A percentile compares a stretch with the other conserved stretches of the same genome.
Evolutionary conservation across 92 coral and sea anemone genomes (phyloP).

Genomic region (Porites divaricata): DNA sequence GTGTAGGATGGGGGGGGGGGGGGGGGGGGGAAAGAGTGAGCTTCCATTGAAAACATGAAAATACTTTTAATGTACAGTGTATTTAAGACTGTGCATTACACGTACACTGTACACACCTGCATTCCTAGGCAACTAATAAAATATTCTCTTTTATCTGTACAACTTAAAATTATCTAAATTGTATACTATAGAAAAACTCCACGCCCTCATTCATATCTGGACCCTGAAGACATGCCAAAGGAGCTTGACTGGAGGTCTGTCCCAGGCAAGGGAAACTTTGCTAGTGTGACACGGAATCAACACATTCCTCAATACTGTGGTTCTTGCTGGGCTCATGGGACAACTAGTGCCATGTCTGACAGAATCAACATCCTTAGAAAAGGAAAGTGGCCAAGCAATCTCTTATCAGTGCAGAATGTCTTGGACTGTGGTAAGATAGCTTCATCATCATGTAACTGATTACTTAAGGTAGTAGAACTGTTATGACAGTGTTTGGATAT

Average conservation of each 20-base stretch:
- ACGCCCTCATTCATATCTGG: conserved; percentile 90
- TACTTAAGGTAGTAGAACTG: too few relatives aligned
- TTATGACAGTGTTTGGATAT: too few relatives aligned
- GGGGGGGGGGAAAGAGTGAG: too few relatives aligned
- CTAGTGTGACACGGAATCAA: conserved; percentile 93
- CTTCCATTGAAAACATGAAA: too few relatives aligned
- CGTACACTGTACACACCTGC: too few relatives aligned
- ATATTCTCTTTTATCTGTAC: background rate
- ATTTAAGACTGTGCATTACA: too few relatives aligned
- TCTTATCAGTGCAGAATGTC: conserved; percentile 94
- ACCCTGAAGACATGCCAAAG: conserved; percentile 61
- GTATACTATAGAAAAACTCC: conserved; percentile 62
- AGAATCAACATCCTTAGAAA: conserved; percentile 87
- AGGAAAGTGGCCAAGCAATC: conserved; percentile 88
- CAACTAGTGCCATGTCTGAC: conserved; percentile 96
- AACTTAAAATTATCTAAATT: background rate
- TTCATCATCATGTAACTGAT: background rate
- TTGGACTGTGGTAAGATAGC: conserved; percentile 90
- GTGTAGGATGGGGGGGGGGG: too few relatives aligned
- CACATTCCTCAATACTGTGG: conserved; percentile 99
- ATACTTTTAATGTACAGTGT: too few relatives aligned
- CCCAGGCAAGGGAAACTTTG: conserved; percentile 79
- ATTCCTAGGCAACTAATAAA: too few relatives aligned
- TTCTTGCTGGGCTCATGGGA: conserved; percentile 98
- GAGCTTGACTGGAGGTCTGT: conserved; percentile 89